These are phyloP conservation scores for Pungitius pungitius DNA, from an alignment of 2,113 vertebrate species.

Conservation along the genomic window DNA sequence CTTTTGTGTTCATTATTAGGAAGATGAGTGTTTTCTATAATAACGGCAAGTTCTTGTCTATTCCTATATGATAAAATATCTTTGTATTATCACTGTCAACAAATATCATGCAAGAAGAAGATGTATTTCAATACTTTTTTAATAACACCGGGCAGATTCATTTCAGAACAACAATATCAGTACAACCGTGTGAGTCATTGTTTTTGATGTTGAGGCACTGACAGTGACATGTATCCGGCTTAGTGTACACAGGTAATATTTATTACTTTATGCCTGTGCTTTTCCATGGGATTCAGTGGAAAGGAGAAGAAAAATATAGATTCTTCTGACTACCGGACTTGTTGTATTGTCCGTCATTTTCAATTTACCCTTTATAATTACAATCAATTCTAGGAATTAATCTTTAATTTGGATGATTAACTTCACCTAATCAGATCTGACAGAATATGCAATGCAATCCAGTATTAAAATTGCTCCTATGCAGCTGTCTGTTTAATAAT, in stretches of 20 bases:
- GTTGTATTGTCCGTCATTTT: constrained; percentile 8
- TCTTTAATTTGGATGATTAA: background rate
- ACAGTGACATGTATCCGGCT: background rate
- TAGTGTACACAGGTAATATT: background rate
- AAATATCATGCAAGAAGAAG: background rate
- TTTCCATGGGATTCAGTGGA: background rate
- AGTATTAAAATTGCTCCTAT: constrained; percentile 29
- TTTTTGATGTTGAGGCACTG: background rate
- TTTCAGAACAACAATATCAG: background rate
- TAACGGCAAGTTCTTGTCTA: background rate
- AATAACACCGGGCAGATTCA: background rate
- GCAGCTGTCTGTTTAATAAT: constrained; percentile 1
- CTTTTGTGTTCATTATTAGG: constrained; percentile 62
- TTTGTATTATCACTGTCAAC: background rate
- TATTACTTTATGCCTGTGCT: background rate
- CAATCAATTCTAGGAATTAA: constrained; percentile 2
- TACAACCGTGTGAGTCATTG: background rate
- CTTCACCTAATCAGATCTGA: background rate
- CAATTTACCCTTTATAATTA: constrained; percentile 16
- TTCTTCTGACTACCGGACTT: background rate
- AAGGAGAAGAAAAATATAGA: background rate
- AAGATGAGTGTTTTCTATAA: constrained; percentile 42
- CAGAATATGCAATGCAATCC: constrained; percentile 13
- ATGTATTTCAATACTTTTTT: too few species aligned
- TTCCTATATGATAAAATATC: background rate